Evolutionary conservation across 2,113 vertebrate species (phyloP), one percentile per base, ranked within the genome.

Genomic region (Epinephelus moara): DNA sequence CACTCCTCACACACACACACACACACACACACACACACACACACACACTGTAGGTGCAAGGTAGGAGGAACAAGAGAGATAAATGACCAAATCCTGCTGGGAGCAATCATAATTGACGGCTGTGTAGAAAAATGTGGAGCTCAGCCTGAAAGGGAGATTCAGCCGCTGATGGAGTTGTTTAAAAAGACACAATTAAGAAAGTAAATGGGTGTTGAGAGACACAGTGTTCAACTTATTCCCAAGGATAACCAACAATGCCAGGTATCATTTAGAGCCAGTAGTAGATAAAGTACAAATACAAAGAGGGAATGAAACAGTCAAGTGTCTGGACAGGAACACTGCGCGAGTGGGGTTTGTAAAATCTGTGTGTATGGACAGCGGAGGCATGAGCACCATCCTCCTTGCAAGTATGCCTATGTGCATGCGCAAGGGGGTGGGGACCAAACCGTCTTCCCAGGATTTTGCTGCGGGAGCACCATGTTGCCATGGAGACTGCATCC

Each of bases 401-500:
- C 53, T 50, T 40, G 64, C 17, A 40, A 71, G 66, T 78, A 37
- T 75, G 62, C 53, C 13, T 68, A 56, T 68, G 74, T 88, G 70
- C 75, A 79, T 85, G 86, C 4, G 84, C 56, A 75, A 83, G 85
- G 89, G 85, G 93, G 87, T 55, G 85, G 83, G 45, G 85, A 77
- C 75, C 73, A 70, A 86, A 72, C 80, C 64, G 56, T 84, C 84
- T 92, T 91, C 79, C 78, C 77, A 75, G 89, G 87, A 93, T 94
- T 94, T 87, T 93, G 91, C 89, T 91, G 92, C 91, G 73, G 82
- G 91, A 95, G 88, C 89, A 92, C 85, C 84, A 89, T 91, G 95
- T 96, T 96, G 93, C 94, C 93, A 96, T 96, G 94, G 95, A 92
- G 93, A 96, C 95, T 94, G 92, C 93, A 95, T 95, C 94, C 94